Evolutionary conservation across 2,888 invertebrate genomes (phyloP).

Genomic region (Bombyx huttoni): DNA sequence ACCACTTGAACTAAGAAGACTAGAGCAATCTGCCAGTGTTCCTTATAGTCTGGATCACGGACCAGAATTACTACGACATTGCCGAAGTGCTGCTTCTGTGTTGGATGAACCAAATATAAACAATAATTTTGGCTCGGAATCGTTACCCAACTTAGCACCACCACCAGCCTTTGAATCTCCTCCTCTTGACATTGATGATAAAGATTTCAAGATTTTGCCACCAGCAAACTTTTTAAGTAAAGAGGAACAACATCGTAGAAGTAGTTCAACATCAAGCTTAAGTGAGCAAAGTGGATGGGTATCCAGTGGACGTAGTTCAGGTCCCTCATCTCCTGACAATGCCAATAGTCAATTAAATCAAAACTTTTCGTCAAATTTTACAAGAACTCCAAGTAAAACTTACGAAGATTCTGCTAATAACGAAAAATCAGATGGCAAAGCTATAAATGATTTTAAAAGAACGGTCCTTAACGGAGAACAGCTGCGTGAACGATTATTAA

Average conservation of each 20-base stretch:
- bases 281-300: constrained; percentile 93
- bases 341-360: constrained; percentile 66
- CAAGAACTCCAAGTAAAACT: constrained; percentile 34
- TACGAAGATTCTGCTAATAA: constrained; percentile 28
- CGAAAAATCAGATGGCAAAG: constrained; percentile 37
- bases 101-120: constrained; percentile 70
- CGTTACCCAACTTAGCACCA: constrained; percentile 79
- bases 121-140: constrained; percentile 75
- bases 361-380: constrained; percentile 38
- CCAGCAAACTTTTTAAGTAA: constrained; percentile 63
- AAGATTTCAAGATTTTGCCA: constrained; percentile 65
- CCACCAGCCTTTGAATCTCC: constrained; percentile 74
- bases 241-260: constrained; percentile 51
- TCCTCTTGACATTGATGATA: constrained; percentile 60
- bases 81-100: constrained; percentile 71
- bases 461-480: constrained; percentile 76
- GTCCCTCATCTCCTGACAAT: constrained; percentile 75
- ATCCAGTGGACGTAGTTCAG: constrained; percentile 80
- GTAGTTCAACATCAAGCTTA: constrained; percentile 76
- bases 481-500: constrained; percentile 75
- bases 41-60: constrained; percentile 74
- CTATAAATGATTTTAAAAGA: constrained; percentile 56
- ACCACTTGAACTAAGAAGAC: constrained; percentile 57
- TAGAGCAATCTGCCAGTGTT: constrained; percentile 75
- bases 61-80: constrained; percentile 63